Evolutionary conservation across 1,140 invertebrate species (phyloP).

Genomic region (Penaeus chinensis): DNA sequence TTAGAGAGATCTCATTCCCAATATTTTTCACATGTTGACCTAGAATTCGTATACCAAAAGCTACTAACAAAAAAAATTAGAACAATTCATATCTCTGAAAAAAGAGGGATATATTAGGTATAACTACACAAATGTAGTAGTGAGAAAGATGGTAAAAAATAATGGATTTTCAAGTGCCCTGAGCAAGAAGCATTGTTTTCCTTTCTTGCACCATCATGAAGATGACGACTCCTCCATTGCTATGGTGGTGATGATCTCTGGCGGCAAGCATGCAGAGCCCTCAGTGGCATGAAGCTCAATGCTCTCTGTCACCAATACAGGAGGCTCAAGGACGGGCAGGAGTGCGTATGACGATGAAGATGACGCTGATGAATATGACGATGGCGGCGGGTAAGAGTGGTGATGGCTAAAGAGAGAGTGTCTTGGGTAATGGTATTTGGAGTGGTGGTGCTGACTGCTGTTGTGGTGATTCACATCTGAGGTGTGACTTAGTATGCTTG

Average conservation of each 20-base stretch:
- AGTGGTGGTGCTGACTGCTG: constrained; percentile 33
- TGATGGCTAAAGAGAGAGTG: background rate
- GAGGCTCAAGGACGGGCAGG: constrained; percentile 53
- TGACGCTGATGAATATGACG: constrained; percentile 3
- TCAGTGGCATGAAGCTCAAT: constrained; percentile 46
- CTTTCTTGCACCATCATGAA: constrained; percentile 53
- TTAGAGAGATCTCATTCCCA: no score
- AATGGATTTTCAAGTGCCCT: constrained; percentile 45
- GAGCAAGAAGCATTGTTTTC: constrained; percentile 52
- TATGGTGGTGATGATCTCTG: constrained; percentile 49
- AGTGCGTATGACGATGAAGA: constrained; percentile 45
- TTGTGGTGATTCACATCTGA: constrained; percentile 5
- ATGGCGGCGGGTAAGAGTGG: constrained; percentile 19
- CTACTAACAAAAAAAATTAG: no score
- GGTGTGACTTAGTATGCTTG: constrained; percentile 34
- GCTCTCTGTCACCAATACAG: constrained; percentile 44
- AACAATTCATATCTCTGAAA: no score
- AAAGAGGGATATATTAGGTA: no score
- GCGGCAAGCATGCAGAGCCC: constrained; percentile 37
- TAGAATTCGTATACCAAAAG: no score
- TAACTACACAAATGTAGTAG: constrained; percentile 6
- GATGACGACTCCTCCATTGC: constrained; percentile 50
- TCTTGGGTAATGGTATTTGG: constrained; percentile 14
- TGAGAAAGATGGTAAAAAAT: constrained; percentile 17
- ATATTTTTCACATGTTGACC: no score